These are phyloP conservation scores for Oxyura jamaicensis DNA, from an alignment of 2,113 vertebrate species.

Conservation along the genomic window DNA sequence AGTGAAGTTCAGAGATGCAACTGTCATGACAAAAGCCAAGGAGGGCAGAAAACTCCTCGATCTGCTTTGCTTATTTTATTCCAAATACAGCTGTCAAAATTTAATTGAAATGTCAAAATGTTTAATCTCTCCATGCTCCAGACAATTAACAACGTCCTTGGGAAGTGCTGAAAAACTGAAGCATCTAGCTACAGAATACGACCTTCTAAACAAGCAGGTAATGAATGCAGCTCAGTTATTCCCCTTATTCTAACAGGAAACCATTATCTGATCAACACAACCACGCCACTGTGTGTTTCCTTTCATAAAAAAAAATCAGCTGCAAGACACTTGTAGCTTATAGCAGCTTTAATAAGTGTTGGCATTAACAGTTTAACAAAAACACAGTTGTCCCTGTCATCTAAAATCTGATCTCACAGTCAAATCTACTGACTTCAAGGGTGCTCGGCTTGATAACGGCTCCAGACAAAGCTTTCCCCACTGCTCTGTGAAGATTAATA, in stretches of 20 bases:
- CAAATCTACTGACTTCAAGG: neutral
- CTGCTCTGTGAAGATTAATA: neutral
- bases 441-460: neutral
- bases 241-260: constrained; percentile 37
- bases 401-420: neutral
- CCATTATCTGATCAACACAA: constrained; percentile 43
- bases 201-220: neutral
- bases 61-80: neutral
- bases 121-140: neutral
- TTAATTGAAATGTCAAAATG: neutral
- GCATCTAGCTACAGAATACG: neutral
- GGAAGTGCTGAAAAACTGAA: neutral
- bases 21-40: neutral
- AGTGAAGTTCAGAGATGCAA: neutral
- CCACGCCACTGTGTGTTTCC: neutral
- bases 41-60: neutral
- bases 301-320: neutral
- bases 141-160: fast-evolving
- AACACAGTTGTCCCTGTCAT: neutral
- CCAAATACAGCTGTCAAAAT: neutral
- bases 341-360: neutral
- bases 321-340: neutral
- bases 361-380: neutral
- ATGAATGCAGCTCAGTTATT: neutral
- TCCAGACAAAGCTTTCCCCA: neutral